Evolutionary conservation across 2,888 invertebrate genomes (phyloP), one percentile per base, ranked within the genome.

Genomic region (Willowsia nigromaculata): DNA sequence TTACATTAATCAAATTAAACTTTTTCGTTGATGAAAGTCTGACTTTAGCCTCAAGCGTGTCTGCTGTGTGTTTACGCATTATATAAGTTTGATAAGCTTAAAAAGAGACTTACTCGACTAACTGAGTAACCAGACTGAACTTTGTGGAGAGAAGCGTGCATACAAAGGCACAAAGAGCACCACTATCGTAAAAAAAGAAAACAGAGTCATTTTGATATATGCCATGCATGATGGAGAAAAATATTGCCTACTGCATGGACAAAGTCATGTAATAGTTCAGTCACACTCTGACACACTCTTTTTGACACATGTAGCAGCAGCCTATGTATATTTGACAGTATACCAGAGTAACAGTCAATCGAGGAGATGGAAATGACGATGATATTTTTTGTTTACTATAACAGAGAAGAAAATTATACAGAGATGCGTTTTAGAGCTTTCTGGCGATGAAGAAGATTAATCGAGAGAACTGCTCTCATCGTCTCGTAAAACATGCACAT

Each of bases 61-160:
- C 68, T 50, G 83, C 56, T 25, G 76, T 65, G 37, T 85, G 74
- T 71, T 71, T 53, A 74, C 62, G 62, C 43, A 78, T 50, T 30
- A 76, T 27, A 76, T 62, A 47, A 47, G 76, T 40, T 80, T 84
- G 84, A 84, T 85, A 85, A 85, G 85, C 47, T 85, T 62, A 40
- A 62, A 65, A 37, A 76, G 76, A 53, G 56, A 59, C n/a, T n/a
- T 59, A 30, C 65, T 85, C 47, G 62, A 74, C 84, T 71, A 83
- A 84, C 84, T 84, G 59, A 74, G 62, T 76, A 71, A 59, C 85
- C 74, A 74, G 11, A 85, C 56, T 62, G 30, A 85, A 22, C 22
- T 40, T 74, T 47, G 56, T 65, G 65, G 30, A 65, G 9, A 56
- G 74, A 53, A 80, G n/a, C 82, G 82, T 47, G 30, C 62, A 82